These are phyloP conservation scores for Astropecten irregularis DNA, from an alignment of 53 echinoderm and acorn worm species.

Conservation along the genomic window DNA sequence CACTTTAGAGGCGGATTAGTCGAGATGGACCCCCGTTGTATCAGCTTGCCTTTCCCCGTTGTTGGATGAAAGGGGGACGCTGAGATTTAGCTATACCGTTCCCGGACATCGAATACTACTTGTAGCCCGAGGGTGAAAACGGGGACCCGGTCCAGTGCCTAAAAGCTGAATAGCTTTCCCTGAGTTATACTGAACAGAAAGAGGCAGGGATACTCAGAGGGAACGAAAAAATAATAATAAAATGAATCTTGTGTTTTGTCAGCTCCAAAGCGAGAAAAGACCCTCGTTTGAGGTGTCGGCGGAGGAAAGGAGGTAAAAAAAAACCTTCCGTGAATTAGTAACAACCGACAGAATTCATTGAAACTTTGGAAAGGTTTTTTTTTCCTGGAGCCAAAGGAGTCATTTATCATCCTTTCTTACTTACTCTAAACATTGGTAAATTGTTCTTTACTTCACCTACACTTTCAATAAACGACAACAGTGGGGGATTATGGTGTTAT, in stretches of 20 bases:
- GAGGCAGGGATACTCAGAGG: not conserved
- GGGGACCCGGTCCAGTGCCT: too few relatives aligned
- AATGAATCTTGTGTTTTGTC: not conserved
- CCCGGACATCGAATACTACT: slow-evolving; percentile 2
- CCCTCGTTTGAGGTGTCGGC: too few relatives aligned
- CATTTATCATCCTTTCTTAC: not conserved
- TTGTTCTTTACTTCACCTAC: too few relatives aligned
- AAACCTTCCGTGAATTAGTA: too few relatives aligned
- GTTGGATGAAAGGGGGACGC: slow-evolving; percentile 4
- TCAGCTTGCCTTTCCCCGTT: too few relatives aligned
- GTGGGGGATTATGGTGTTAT: too few relatives aligned
- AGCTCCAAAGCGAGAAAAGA: not conserved
- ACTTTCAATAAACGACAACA: too few relatives aligned
- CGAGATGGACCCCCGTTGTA: too few relatives aligned
- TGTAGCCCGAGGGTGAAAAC: not conserved
- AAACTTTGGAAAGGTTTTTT: too few relatives aligned
- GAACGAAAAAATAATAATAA: too few relatives aligned
- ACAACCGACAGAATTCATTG: too few relatives aligned
- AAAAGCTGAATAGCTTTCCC: not conserved
- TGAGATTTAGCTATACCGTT: slow-evolving; percentile 28
- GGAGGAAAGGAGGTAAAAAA: too few relatives aligned
- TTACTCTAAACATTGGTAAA: not conserved
- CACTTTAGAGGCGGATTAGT: slow-evolving; percentile 29
- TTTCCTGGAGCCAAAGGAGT: not conserved
- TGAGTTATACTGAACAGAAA: not conserved